phyloP scores from a whole-genome alignment of 2,888 invertebrate species.

The Ophion costatus region DNA sequence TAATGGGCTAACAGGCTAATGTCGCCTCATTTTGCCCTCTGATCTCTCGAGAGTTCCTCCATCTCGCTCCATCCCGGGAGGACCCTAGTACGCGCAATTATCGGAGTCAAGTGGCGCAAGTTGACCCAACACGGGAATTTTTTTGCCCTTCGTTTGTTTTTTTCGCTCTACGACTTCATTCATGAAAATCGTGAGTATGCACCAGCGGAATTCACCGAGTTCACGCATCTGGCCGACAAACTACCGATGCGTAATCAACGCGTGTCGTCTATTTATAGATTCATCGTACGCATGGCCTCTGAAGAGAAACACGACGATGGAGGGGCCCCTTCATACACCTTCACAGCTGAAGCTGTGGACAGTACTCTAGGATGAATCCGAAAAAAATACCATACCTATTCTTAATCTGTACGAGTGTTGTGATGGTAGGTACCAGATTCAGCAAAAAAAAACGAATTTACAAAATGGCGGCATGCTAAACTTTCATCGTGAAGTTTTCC shows the following conservation, averaged over 20 bases:
- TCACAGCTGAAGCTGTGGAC: not conserved
- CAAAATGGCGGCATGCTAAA: too few species aligned
- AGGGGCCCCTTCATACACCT: not conserved
- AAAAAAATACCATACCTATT: too few species aligned
- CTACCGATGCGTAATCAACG: conserved; percentile 18
- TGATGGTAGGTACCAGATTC: too few species aligned
- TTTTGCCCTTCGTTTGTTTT: conserved; percentile 35
- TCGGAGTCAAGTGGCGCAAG: conserved; percentile 80
- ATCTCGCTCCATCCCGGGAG: conserved; percentile 42
- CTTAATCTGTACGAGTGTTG: too few species aligned
- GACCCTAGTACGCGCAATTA: conserved; percentile 74
- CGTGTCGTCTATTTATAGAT: conserved; percentile 45
- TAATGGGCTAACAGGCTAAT: conserved; percentile 81
- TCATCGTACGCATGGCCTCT: not conserved
- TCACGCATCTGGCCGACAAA: conserved; percentile 46
- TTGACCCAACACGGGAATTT: conserved; percentile 74
- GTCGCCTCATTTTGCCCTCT: conserved; percentile 80
- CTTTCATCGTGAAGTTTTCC: too few species aligned
- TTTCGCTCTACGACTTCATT: conserved; percentile 56
- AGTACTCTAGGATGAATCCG: not conserved
- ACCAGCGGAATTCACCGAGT: conserved; percentile 39
- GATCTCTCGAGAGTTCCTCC: conserved; percentile 68
- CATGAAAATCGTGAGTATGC: conserved; percentile 57
- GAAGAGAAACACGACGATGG: not conserved
- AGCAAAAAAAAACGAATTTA: too few species aligned